phyloP scores from a whole-genome alignment of 2,888 invertebrate species.

The Oxycera nigricornis region DNA sequence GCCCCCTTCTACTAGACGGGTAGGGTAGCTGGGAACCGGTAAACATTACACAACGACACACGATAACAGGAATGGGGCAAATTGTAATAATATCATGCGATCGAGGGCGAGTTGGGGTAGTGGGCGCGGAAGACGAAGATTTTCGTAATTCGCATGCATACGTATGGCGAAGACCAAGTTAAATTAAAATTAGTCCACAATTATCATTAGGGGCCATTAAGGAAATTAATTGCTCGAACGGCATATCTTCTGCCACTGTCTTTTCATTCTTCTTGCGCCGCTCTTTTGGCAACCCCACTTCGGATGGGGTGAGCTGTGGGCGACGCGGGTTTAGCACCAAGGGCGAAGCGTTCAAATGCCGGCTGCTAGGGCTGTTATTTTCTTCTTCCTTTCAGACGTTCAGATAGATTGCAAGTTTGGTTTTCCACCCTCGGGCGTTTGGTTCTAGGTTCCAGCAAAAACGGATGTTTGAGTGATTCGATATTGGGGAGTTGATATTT shows the following conservation, averaged over 20 bases:
- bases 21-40: neutral
- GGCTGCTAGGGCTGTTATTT: slow-evolving; percentile 13
- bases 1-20: too few species aligned
- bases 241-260: slow-evolving; percentile 9
- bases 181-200: slow-evolving; percentile 42
- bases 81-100: neutral
- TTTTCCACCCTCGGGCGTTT: neutral
- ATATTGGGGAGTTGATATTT: neutral
- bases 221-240: slow-evolving; percentile 41
- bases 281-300: neutral
- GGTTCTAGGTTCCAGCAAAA: neutral
- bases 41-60: neutral
- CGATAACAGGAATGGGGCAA: neutral
- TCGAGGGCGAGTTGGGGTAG: neutral
- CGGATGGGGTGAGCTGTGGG: neutral
- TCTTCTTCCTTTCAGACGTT: neutral
- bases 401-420: neutral
- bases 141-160: slow-evolving; percentile 39
- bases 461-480: neutral
- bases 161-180: slow-evolving; percentile 39
- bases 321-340: too few species aligned
- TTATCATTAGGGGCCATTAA: slow-evolving; percentile 42
- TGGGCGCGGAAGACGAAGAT: slow-evolving; percentile 3
- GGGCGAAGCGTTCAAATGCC: neutral
- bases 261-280: neutral